Conservation (phyloP, 1,140 invertebrate genomes). For the Dendrolimus kikuchii region DNA sequence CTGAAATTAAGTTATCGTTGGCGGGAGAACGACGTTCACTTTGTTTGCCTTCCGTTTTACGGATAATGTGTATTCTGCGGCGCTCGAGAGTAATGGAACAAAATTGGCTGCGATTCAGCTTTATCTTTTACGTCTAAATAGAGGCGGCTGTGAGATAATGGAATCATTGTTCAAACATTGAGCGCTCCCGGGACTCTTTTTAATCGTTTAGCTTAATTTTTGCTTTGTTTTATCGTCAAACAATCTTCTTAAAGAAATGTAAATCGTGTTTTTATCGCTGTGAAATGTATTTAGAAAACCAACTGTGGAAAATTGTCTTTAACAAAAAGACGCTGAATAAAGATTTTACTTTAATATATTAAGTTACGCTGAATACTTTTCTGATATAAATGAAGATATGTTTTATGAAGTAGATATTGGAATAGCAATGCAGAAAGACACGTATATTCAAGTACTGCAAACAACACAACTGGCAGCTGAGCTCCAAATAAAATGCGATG, state of each 20-base stretch:
- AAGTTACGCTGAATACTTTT: not conserved
- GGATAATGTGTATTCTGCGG: constrained; percentile 60
- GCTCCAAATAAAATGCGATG: constrained; percentile 66
- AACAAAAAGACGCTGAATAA: not conserved
- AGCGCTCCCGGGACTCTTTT: constrained; percentile 41
- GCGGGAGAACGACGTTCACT: constrained; percentile 63
- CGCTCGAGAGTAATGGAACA: constrained; percentile 59
- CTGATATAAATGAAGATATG: constrained; percentile 4
- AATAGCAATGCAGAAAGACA: constrained; percentile 29
- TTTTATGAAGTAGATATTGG: constrained; percentile 28
- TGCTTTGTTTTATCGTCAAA: constrained; percentile 47
- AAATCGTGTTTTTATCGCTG: constrained; percentile 15
- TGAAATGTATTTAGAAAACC: not conserved
- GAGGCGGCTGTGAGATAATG: constrained; percentile 50
- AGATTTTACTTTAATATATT: not conserved
- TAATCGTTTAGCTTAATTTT: constrained; percentile 65
- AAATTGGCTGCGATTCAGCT: constrained; percentile 62
- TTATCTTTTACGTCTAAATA: constrained; percentile 59
- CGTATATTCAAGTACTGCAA: constrained; percentile 40
- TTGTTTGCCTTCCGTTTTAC: constrained; percentile 69
- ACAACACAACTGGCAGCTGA: constrained; percentile 61
- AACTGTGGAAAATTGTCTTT: too few relatives aligned
- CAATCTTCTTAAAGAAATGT: constrained; percentile 17
- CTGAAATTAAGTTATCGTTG: constrained; percentile 71
- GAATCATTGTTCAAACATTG: constrained; percentile 55